These are phyloP conservation scores for Arion vulgaris DNA, from an alignment of 1,140 invertebrate species.

Conservation along the genomic window DNA sequence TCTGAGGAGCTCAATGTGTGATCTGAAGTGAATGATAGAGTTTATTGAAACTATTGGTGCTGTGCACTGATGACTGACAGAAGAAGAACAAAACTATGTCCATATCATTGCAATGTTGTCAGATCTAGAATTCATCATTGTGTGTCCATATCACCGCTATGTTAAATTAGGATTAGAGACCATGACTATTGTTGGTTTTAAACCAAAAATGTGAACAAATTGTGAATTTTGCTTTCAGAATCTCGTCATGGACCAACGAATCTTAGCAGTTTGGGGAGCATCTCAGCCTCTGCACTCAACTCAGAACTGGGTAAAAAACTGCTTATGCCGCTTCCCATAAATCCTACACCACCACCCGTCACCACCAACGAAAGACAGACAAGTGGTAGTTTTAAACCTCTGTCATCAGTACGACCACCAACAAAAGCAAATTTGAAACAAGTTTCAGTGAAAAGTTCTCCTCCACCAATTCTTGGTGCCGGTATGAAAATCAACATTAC, in stretches of 20 bases:
- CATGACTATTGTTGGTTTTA: no score
- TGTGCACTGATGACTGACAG: no score
- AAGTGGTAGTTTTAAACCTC: slow-evolving; percentile 22
- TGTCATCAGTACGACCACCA: slow-evolving; percentile 16
- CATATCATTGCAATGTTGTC: no score
- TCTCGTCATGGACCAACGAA: slow-evolving; percentile 42
- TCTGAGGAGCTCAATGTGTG: no score
- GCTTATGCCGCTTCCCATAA: slow-evolving; percentile 34
- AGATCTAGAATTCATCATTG: no score
- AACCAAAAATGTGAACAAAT: no score
- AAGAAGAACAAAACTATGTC: no score
- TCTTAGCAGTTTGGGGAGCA: slow-evolving; percentile 31
- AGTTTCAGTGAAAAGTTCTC: slow-evolving; percentile 27
- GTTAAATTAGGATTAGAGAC: no score
- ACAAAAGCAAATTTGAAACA: slow-evolving; percentile 67
- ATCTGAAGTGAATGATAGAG: no score
- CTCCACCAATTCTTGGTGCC: slow-evolving; percentile 21
- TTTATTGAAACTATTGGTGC: no score
- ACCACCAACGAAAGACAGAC: not conserved
- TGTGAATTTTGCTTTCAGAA: slow-evolving; percentile 26
- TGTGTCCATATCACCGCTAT: no score
- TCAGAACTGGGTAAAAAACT: slow-evolving; percentile 45
- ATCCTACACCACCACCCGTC: slow-evolving; percentile 8
- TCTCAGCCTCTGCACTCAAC: slow-evolving; percentile 33
- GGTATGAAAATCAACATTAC: slow-evolving; percentile 35